These are phyloP conservation scores for Gobius niger DNA, from an alignment of 2,113 vertebrate genomes.

Conservation along the genomic window DNA sequence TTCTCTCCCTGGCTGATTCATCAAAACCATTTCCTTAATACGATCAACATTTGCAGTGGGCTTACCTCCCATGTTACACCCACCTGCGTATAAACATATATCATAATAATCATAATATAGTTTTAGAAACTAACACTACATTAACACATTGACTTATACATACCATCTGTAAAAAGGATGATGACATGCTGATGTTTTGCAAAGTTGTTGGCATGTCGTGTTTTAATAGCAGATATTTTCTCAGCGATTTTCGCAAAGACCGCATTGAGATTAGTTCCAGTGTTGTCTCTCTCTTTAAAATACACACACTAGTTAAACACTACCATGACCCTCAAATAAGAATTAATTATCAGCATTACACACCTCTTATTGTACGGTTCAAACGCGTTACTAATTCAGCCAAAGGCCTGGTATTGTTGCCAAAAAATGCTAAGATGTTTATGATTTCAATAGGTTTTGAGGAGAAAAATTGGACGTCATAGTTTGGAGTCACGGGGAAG, in stretches of 20 bases:
- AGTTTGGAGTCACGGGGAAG: conserved; percentile 72
- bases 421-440: conserved; percentile 53
- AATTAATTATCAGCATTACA: conserved; percentile 12
- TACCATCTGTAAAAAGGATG: conserved; percentile 80
- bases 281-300: conserved; percentile 33
- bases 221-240: conserved; percentile 53
- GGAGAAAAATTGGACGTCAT: conserved; percentile 74
- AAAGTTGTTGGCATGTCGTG: conserved; percentile 9
- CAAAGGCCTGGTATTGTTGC: rapidly evolving
- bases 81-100: conserved; percentile 57
- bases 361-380: conserved; percentile 37
- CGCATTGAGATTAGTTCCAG: conserved; percentile 67
- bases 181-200: conserved; percentile 64
- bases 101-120: no score
- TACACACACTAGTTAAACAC: conserved; percentile 7
- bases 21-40: conserved; percentile 62
- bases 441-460: conserved; percentile 40
- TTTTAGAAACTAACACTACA: no score
- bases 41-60: conserved; percentile 33
- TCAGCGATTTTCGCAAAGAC: conserved; percentile 50
- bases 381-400: neutral
- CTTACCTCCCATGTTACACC: conserved; percentile 70
- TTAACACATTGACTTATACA: neutral
- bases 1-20: conserved; percentile 6
- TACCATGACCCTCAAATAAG: neutral